phyloP scores from a whole-genome alignment of 2,113 vertebrate genomes.

The Ifrita kowaldi region DNA sequence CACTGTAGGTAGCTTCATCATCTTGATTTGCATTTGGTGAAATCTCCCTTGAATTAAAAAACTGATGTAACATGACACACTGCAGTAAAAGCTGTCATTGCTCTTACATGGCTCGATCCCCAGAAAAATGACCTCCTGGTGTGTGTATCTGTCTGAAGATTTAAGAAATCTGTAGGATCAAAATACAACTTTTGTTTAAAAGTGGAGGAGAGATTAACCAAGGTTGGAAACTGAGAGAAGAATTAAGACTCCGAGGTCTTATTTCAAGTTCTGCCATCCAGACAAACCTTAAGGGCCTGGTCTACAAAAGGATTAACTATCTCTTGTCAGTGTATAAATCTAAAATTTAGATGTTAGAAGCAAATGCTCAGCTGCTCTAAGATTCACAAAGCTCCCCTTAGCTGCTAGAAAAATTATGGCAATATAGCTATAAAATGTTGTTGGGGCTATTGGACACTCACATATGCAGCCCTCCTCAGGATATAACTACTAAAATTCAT shows the following conservation, averaged over 20 bases:
- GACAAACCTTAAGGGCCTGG: not conserved
- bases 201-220: not conserved
- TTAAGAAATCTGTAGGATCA: not conserved
- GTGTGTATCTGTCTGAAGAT: not conserved
- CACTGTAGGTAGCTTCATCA: not conserved
- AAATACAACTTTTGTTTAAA: conserved; percentile 12
- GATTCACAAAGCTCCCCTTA: not conserved
- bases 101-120: not conserved
- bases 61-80: not conserved
- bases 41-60: conserved; percentile 7
- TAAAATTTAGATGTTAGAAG: not conserved
- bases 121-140: not conserved
- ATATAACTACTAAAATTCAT: not conserved
- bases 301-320: not conserved
- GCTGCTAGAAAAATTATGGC: not conserved
- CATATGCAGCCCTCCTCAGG: not conserved
- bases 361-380: not conserved
- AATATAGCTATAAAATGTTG: not conserved
- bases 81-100: not conserved
- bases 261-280: not conserved
- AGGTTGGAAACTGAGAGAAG: not conserved
- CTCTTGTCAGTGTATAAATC: not conserved
- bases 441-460: not conserved
- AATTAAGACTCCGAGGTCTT: not conserved
- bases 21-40: not conserved